Evolutionary conservation across 2,888 invertebrate genomes (phyloP), one percentile per base, ranked within the genome.

Genomic region (Cephonodes hylas): DNA sequence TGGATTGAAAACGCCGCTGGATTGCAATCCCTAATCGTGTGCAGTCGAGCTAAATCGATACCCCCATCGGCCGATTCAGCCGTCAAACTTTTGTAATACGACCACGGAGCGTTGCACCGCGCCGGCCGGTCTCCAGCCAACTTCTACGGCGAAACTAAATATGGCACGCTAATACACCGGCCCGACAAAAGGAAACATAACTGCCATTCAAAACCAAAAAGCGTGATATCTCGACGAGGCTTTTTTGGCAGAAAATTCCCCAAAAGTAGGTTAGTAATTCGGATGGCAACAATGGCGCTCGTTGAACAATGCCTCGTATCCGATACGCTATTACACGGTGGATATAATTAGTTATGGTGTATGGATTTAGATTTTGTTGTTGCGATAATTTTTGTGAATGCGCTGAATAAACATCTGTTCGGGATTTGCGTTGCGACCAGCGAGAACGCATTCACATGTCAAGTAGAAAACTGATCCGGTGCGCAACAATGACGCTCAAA

Each of bases 261-360:
- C 89, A 89, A 91, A 91, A 91, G 84, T 92, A 88, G 92, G 92
- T 92, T 91, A 91, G 91, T 92, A 91, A 92, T 91, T 87, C 91
- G 85, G 84, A 75, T 74, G 77, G 72, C 63, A 64, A 90, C 89
- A 91, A 91, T 77, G 74, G 81, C 63, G 20, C 62, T 46, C 60
- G 74, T 80, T 84, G 86, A 88, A 90, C 89, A 91, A 89, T 84
- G 72, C 73, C 25, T 64, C 76, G 71, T 74, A 72, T 76, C 81
- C 79, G 83, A 81, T 85, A 80, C 79, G 75, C 81, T 84, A 88
- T 91, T 91, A 90, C 86, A 88, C 69, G 90, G 87, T 90, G 90
- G 91, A 91, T 92, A 88, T 92, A 91, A 92, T 92, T 92, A 92
- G 91, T 83, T 89, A 91, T 92, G 92, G 91, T 91, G 88, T 84